Percentiles rank a stretch among this genome's conserved stretches.
Conservation (phyloP, 1,140 invertebrate species). For the Papilio machaon region DNA sequence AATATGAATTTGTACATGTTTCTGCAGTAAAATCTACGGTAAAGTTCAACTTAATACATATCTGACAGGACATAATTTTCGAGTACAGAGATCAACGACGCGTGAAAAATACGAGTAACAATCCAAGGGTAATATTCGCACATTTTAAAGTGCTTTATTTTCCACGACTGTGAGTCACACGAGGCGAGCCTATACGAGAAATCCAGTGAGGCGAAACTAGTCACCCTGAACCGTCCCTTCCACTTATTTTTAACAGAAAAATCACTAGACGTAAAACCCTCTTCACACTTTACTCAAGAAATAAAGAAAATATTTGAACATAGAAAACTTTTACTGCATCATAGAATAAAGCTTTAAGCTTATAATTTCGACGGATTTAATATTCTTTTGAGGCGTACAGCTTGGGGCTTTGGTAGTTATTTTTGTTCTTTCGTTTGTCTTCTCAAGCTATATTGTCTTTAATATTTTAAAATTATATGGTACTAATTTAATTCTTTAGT, state of each 20-base stretch:
- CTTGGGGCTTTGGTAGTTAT: conserved; percentile 8
- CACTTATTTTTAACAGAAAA: conserved; percentile 67
- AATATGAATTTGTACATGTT: not conserved
- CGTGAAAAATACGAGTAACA: not conserved
- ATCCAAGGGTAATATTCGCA: not conserved
- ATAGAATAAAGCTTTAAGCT: conserved; percentile 15
- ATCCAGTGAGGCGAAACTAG: conserved; percentile 55
- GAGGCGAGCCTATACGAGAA: conserved; percentile 44
- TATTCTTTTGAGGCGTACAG: conserved; percentile 26
- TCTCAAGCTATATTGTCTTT: conserved; percentile 21
- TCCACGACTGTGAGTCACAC: conserved; percentile 46
- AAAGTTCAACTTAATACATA: not conserved
- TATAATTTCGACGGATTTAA: conserved; percentile 15
- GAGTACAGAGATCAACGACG: not conserved
- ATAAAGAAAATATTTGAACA: conserved; percentile 30
- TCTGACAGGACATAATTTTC: not conserved
- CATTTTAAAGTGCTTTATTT: conserved; percentile 19
- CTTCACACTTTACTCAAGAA: conserved; percentile 55
- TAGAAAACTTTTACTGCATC: conserved; percentile 21
- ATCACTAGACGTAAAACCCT: conserved; percentile 63
- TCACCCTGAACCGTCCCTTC: conserved; percentile 56
- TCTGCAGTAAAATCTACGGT: not conserved
- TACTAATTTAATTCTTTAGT: conserved; percentile 2
- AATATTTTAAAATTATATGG: conserved; percentile 7
- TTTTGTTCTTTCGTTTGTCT: conserved; percentile 24